Percentiles rank a stretch among this genome's conserved stretches.
phyloP scores from a whole-genome alignment of 1,140 invertebrate genomes.

The Rhyacophila brunnea region DNA sequence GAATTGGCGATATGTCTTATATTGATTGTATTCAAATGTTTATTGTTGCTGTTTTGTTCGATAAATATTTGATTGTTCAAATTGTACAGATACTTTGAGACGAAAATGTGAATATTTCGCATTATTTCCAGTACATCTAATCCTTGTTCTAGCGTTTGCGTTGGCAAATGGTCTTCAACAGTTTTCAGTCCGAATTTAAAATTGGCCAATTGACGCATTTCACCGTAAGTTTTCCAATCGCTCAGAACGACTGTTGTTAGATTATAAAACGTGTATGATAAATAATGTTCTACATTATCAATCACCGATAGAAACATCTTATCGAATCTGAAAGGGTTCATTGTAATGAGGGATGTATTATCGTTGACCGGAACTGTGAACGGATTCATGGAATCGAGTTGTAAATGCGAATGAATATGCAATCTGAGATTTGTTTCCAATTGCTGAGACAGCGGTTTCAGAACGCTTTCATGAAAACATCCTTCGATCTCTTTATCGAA shows the following conservation, averaged over 20 bases:
- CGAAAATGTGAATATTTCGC: constrained; percentile 95
- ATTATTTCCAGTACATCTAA: constrained; percentile 98
- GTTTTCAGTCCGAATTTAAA: constrained; percentile 82
- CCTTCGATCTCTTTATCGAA: constrained; percentile 42
- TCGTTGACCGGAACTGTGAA: constrained; percentile 58
- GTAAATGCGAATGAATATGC: constrained; percentile 87
- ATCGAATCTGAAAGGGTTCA: constrained; percentile 52
- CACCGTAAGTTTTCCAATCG: constrained; percentile 96
- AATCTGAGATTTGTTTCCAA: constrained; percentile 90
- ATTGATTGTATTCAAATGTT: constrained; percentile 94
- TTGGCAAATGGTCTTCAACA: constrained; percentile 89
- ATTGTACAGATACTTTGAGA: constrained; percentile 92
- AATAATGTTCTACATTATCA: constrained; percentile 81
- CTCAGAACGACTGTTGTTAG: constrained; percentile 95
- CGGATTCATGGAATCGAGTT: constrained; percentile 77
- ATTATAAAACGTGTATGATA: constrained; percentile 96
- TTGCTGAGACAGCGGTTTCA: constrained; percentile 77
- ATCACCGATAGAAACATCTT: constrained; percentile 47
- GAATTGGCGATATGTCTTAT: constrained; percentile 97
- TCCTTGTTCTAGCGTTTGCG: constrained; percentile 95
- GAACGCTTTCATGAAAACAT: constrained; percentile 53
- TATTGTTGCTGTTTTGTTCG: constrained; percentile 88
- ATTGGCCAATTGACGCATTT: constrained; percentile 91
- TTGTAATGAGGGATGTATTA: constrained; percentile 54
- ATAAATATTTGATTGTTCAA: constrained; percentile 97